These are phyloP conservation scores for Lacanobia wlatinum DNA, from an alignment of 2,888 invertebrate species.

Conservation along the genomic window DNA sequence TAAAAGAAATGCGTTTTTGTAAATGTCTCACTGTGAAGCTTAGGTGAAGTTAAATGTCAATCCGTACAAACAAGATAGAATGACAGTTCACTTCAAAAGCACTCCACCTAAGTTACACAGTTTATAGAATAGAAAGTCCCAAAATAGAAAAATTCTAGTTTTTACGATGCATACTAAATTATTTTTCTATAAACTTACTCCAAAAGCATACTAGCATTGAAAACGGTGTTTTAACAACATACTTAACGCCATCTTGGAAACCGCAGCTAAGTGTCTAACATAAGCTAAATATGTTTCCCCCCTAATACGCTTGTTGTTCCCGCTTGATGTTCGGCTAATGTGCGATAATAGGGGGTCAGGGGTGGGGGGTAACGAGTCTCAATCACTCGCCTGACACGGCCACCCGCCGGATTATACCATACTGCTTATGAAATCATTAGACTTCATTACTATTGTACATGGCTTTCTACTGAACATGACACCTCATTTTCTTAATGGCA, in stretches of 20 bases:
- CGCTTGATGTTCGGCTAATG: constrained; percentile 76
- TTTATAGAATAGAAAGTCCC: too few species aligned
- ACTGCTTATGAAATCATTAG: constrained; percentile 56
- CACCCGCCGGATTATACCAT: constrained; percentile 52
- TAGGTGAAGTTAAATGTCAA: too few species aligned
- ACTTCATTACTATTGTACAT: constrained; percentile 45
- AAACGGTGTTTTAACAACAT: not conserved
- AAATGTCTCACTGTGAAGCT: too few species aligned
- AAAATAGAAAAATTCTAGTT: not conserved
- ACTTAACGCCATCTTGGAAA: constrained; percentile 11
- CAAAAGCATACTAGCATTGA: not conserved
- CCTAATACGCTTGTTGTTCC: constrained; percentile 67
- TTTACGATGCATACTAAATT: too few species aligned
- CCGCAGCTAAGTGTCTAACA: constrained; percentile 31
- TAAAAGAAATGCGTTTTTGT: too few species aligned
- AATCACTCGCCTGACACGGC: constrained; percentile 59
- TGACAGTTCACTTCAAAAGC: too few species aligned
- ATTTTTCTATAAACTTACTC: too few species aligned
- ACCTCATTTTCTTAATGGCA: constrained; percentile 32
- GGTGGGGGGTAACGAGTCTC: constrained; percentile 66
- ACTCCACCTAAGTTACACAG: too few species aligned
- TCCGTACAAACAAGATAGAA: too few species aligned
- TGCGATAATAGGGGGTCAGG: constrained; percentile 68
- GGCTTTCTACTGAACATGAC: constrained; percentile 16
- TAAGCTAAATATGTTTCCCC: constrained; percentile 52